Conservation (phyloP, 2,888 invertebrate species). For the Drosophila peninsularis region DNA sequence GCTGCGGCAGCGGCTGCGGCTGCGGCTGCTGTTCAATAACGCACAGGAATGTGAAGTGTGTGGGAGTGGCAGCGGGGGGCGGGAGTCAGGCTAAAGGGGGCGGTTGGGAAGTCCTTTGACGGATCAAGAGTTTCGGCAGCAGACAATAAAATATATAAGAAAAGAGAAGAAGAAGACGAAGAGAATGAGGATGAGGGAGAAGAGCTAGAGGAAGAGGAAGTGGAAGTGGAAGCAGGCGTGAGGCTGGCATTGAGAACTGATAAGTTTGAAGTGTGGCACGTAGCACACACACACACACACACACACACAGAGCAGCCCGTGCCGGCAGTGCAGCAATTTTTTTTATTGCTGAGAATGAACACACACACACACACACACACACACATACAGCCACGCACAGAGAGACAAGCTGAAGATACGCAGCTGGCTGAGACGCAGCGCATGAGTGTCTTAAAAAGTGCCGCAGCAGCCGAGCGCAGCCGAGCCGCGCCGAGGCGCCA, state of each 20-base stretch:
- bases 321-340: conserved; percentile 55
- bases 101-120: conserved; percentile 18
- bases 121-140: conserved; percentile 56
- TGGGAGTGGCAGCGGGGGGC: background rate
- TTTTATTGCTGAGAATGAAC: conserved; percentile 49
- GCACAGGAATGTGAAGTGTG: conserved; percentile 43
- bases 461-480: conserved; percentile 37
- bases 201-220: background rate
- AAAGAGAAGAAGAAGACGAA: background rate
- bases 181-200: background rate
- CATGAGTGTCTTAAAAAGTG: conserved; percentile 42
- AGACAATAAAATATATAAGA: conserved; percentile 37
- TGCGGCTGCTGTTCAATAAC: conserved; percentile 44
- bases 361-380: conserved; percentile 17
- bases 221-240: conserved; percentile 14
- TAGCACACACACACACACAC: conserved; percentile 16
- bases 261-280: conserved; percentile 45
- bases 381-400: conserved; percentile 12
- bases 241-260: conserved; percentile 12
- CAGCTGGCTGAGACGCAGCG: conserved; percentile 39
- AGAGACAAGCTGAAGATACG: conserved; percentile 23
- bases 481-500: background rate
- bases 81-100: no score
- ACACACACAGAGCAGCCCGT: conserved; percentile 32
- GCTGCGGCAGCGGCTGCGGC: conserved; percentile 3